Conservation (phyloP, 30 jellyfish, hydroid and myxozoan genomes). For the Clytia hemisphaerica region DNA sequence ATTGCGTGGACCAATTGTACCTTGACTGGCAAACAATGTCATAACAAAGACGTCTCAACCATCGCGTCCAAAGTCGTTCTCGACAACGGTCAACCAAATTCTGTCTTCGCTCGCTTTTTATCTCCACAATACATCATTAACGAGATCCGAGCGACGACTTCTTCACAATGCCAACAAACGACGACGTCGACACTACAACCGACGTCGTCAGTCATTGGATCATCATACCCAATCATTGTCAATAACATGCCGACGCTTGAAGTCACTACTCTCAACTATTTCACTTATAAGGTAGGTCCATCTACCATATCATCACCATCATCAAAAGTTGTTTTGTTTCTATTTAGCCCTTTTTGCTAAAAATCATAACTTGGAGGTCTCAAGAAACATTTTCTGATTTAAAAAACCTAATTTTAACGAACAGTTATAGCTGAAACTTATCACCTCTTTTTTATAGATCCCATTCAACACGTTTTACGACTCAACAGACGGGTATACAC, state of each 20-base stretch:
- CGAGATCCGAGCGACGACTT: slow-evolving; percentile 27
- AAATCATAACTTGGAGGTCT: too few relatives aligned
- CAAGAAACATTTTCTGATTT: too few relatives aligned
- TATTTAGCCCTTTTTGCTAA: too few relatives aligned
- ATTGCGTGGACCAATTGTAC: slow-evolving; percentile 88
- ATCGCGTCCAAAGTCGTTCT: slow-evolving; percentile 38
- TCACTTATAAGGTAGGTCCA: slow-evolving; percentile 43
- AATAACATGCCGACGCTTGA: slow-evolving; percentile 34
- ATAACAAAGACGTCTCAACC: slow-evolving; percentile 22
- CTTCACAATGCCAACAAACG: slow-evolving; percentile 24
- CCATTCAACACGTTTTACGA: slow-evolving; percentile 60
- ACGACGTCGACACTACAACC: slow-evolving; percentile 13
- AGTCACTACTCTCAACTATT: slow-evolving; percentile 26
- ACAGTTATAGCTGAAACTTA: too few relatives aligned
- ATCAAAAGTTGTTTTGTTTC: too few relatives aligned
- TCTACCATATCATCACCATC: too few relatives aligned
- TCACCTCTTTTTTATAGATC: too few relatives aligned
- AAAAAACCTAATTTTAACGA: too few relatives aligned
- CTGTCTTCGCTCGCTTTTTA: slow-evolving; percentile 28
- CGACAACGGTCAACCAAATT: slow-evolving; percentile 43
- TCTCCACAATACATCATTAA: slow-evolving; percentile 59
- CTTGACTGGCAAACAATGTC: slow-evolving; percentile 45
- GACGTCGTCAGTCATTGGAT: slow-evolving; percentile 13
- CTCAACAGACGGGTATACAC: slow-evolving; percentile 57
- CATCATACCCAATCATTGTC: slow-evolving; percentile 32